phyloP scores from a whole-genome alignment of 2,797 vertebrate species.

The Manis pentadactyla region DNA sequence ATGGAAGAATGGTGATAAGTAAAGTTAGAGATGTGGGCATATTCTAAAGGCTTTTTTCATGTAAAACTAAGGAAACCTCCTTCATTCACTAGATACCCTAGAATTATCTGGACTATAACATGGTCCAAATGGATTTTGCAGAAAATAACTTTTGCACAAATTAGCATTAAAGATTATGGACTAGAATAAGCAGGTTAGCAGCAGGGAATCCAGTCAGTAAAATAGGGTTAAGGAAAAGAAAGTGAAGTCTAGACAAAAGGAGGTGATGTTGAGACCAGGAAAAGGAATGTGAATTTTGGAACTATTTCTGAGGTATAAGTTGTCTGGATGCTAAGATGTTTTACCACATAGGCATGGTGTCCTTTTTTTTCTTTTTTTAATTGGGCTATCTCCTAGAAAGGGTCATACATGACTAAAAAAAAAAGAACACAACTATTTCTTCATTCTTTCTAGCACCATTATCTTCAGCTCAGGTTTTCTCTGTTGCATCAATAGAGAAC shows the following conservation, averaged over 20 bases:
- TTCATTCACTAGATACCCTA: neutral
- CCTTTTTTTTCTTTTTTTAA: neutral
- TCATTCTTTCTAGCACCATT: neutral
- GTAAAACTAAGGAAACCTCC: neutral
- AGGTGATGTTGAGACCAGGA: neutral
- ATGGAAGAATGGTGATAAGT: neutral
- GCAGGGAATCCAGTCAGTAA: neutral
- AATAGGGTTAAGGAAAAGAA: neutral
- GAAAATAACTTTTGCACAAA: conserved; percentile 3
- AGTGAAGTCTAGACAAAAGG: neutral
- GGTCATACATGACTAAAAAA: neutral
- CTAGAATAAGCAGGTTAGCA: neutral
- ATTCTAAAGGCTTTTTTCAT: neutral
- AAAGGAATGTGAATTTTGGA: neutral
- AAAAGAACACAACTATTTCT: neutral
- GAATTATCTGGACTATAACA: neutral
- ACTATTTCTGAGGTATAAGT: neutral
- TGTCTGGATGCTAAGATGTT: neutral
- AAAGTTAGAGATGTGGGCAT: neutral
- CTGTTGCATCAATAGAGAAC: neutral
- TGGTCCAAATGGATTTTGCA: neutral
- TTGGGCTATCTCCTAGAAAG: neutral
- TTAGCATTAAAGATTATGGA: neutral
- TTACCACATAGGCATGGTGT: neutral
- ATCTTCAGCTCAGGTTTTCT: neutral